Conservation (phyloP, 2,888 invertebrate genomes). For the Tiliacea aurago region DNA sequence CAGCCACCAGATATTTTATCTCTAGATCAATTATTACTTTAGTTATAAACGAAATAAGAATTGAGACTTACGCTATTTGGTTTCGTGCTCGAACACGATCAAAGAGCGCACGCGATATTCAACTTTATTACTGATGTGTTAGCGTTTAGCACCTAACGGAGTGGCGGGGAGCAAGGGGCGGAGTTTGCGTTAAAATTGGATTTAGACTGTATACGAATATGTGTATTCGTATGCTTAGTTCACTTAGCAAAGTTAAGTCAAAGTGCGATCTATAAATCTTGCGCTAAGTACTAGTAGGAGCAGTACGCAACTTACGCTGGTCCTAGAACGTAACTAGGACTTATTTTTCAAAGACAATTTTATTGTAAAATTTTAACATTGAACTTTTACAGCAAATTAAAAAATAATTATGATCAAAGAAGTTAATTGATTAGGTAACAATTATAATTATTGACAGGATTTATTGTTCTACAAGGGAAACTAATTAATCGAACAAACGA, state of each 20-base stretch:
- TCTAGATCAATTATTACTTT: no score
- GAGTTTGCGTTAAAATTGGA: no score
- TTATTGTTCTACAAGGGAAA: slow-evolving; percentile 1
- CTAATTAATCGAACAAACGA: slow-evolving; percentile 28
- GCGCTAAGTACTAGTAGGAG: neutral
- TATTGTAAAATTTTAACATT: slow-evolving; percentile 13
- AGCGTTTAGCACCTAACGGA: no score
- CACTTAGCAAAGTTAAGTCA: neutral
- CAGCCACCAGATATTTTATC: no score
- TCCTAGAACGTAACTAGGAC: neutral
- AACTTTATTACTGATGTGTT: no score
- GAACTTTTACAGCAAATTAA: slow-evolving; percentile 9
- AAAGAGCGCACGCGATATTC: no score
- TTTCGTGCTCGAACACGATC: no score
- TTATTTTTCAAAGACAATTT: slow-evolving; percentile 33
- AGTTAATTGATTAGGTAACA: slow-evolving; percentile 2
- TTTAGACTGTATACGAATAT: no score
- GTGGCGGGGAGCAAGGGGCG: no score
- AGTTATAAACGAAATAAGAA: no score
- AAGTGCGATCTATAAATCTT: neutral
- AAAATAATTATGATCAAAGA: neutral
- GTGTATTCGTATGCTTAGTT: neutral
- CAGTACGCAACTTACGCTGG: neutral
- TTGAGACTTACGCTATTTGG: no score
- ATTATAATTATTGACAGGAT: slow-evolving; percentile 3